phyloP scores from a whole-genome alignment of 2,113 vertebrate genomes.

The Petrocephalus zakoni region DNA sequence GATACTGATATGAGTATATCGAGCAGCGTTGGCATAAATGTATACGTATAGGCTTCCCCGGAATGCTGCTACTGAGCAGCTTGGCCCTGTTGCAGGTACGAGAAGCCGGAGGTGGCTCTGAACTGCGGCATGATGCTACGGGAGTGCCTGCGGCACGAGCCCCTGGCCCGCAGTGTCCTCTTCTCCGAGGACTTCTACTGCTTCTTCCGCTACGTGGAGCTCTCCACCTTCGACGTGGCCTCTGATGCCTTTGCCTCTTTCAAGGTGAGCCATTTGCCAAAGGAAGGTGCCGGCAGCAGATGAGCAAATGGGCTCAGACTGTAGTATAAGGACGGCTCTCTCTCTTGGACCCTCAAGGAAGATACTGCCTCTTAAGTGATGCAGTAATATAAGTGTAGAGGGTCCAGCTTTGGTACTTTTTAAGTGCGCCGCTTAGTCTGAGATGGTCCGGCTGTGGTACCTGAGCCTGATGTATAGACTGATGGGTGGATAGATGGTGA shows the following conservation, averaged over 20 bases:
- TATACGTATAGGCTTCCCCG: not conserved
- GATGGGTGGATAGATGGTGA: no score
- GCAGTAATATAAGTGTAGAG: not conserved
- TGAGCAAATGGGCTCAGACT: not conserved
- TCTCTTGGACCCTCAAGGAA: not conserved
- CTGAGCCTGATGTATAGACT: no score
- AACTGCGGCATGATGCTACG: slow-evolving; percentile 75
- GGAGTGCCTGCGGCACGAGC: slow-evolving; percentile 69
- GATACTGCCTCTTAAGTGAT: not conserved
- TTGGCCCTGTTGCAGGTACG: slow-evolving; percentile 51
- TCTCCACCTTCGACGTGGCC: slow-evolving; percentile 71
- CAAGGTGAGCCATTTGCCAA: slow-evolving; percentile 46
- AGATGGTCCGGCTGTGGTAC: no score
- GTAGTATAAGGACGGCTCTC: not conserved
- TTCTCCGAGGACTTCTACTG: slow-evolving; percentile 66
- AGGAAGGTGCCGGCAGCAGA: not conserved
- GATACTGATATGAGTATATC: not conserved
- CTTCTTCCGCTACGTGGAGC: slow-evolving; percentile 69
- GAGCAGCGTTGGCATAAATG: not conserved
- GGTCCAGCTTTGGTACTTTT: not conserved
- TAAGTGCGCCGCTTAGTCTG: no score
- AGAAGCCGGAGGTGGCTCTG: slow-evolving; percentile 65
- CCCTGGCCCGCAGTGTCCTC: slow-evolving; percentile 62
- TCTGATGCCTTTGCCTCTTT: slow-evolving; percentile 73
- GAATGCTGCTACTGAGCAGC: not conserved